phyloP scores from a whole-genome alignment of 1,140 invertebrate genomes.

The Panulirus ornatus region DNA sequence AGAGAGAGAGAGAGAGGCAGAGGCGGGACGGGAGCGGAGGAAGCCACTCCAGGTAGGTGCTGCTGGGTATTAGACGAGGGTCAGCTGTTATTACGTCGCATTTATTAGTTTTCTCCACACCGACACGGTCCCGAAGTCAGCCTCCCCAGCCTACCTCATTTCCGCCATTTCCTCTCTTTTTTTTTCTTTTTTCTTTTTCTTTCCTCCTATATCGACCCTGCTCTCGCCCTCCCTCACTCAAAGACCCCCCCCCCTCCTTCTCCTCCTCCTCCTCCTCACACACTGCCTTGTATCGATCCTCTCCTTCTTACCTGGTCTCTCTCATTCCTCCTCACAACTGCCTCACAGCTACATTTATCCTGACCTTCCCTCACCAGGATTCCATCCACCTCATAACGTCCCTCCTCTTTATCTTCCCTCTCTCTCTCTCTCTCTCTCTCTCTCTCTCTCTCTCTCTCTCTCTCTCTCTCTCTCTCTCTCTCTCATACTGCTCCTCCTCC shows the following conservation, averaged over 20 bases:
- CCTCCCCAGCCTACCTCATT: too few relatives aligned
- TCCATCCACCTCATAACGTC: background rate
- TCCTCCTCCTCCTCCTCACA: background rate
- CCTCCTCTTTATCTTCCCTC: background rate
- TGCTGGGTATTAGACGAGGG: too few relatives aligned
- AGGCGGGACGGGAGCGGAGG: background rate
- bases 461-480: background rate
- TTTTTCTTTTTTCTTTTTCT: background rate
- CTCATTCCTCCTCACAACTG: too few relatives aligned
- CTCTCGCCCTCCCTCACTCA: background rate
- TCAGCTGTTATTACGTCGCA: too few relatives aligned
- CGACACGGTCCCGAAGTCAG: too few relatives aligned
- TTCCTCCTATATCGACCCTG: background rate
- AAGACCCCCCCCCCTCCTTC: background rate
- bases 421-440: background rate
- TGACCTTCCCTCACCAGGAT: too few relatives aligned
- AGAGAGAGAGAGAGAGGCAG: conserved; percentile 23
- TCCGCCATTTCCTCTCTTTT: background rate
- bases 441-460: background rate
- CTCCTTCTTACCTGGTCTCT: background rate
- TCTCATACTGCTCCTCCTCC: background rate
- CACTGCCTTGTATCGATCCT: background rate
- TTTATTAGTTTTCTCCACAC: too few relatives aligned
- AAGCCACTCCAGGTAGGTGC: too few relatives aligned
- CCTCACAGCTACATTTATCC: too few relatives aligned